Conservation (phyloP, 2,797 vertebrate species). For the Gymnoscopelus microlampas region DNA sequence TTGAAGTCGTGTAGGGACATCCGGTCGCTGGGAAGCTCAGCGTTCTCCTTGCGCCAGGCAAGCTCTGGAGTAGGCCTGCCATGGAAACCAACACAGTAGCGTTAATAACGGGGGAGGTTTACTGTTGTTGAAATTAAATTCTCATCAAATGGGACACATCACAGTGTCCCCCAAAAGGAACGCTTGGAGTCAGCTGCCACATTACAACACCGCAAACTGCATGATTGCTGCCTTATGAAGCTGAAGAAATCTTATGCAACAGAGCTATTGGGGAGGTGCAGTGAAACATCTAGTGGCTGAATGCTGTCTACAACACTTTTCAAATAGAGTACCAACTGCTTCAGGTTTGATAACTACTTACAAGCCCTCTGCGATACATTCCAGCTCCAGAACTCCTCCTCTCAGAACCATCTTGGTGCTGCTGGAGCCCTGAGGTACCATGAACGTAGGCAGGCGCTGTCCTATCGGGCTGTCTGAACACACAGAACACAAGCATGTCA, state of each 20-base stretch:
- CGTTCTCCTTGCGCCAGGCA: slow-evolving; percentile 91
- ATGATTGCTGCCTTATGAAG: too few species aligned
- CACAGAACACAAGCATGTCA: slow-evolving; percentile 25
- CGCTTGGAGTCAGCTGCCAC: too few species aligned
- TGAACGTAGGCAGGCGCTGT: slow-evolving; percentile 87
- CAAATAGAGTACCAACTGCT: too few species aligned
- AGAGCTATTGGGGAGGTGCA: too few species aligned
- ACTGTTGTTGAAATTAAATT: too few species aligned
- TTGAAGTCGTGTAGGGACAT: slow-evolving; percentile 86
- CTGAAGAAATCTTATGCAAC: too few species aligned
- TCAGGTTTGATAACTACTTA: slow-evolving; percentile 75
- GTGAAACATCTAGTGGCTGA: too few species aligned
- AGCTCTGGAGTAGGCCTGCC: slow-evolving; percentile 92
- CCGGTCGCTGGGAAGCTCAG: slow-evolving; percentile 84
- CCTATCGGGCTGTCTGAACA: slow-evolving; percentile 85
- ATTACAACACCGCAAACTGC: too few species aligned
- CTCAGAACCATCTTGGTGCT: slow-evolving; percentile 91
- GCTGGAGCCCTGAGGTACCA: slow-evolving; percentile 84
- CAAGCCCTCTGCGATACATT: slow-evolving; percentile 97
- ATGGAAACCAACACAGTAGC: slow-evolving; percentile 34
- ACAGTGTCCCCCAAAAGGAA: too few species aligned
- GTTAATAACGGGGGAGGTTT: too few species aligned
- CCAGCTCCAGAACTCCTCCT: slow-evolving; percentile 89
- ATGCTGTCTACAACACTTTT: too few species aligned
- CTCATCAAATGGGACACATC: too few species aligned